Evolutionary conservation across 2,113 vertebrate genomes (phyloP), one percentile per base, ranked within the genome.

Genomic region (Sapayoa aenigma): DNA sequence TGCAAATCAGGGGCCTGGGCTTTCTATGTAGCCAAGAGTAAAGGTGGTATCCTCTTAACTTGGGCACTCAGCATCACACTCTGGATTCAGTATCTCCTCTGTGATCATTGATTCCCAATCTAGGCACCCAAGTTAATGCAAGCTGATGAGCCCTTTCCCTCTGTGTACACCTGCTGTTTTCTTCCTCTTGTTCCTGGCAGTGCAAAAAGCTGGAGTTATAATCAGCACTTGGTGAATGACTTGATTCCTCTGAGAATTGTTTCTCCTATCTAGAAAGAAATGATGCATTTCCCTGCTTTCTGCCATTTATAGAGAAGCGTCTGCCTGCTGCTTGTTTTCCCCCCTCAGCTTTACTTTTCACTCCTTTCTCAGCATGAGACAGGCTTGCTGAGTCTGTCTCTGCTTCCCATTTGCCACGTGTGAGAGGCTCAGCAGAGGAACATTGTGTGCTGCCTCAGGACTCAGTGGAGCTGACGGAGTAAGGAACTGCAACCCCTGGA

Each of bases 321-420:
- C 85, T 92, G 75, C n/a, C 59, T 84, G 59, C 47, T 28, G 19
- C 8, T 15, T 52, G 85, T 89, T 56, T 60, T 7, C 0, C 7
- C 35, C 76, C 44, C 46, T 23, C 53, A 37, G 30, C 75, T 67
- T 82, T 84, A 75, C 77, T 96, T 94, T 95, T 95, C 91, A 24
- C 79, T 95, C 63, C 89, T 96, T 94, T 82, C 94, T 96, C 77
- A 85, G 78, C 2, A 0, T 62, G 79, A 78, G 86, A 55, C 33
- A 73, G 80, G 33, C 84, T 93, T 69, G 46, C 93, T 62, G 74
- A 78, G 55, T 28, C 77, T 94, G 88, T 41, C 75, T 94, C 82
- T 85, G 93, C 81, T 95, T 95, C 72, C 85, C 87, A 41, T 69
- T 67, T 95, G 94, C 78, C 75, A 94, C 53, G 17, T 91, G 82